Conservation (phyloP, 2,113 vertebrate genomes). For the Dolichotis patagonum region DNA sequence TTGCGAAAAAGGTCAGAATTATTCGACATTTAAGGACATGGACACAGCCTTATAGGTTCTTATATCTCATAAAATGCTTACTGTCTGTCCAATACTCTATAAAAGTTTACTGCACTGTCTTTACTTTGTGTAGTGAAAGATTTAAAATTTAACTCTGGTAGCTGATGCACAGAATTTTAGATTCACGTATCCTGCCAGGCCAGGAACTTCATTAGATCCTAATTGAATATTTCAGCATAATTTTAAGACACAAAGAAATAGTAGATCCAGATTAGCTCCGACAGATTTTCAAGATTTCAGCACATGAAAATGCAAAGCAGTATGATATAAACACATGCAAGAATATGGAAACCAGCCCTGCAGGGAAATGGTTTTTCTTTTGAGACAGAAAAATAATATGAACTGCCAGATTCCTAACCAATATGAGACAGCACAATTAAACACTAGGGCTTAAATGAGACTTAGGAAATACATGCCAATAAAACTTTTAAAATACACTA, state of each 20-base stretch:
- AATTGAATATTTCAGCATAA: constrained; percentile 63
- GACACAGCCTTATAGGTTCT: neutral
- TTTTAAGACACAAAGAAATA: constrained; percentile 70
- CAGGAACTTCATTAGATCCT: constrained; percentile 31
- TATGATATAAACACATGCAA: constrained; percentile 61
- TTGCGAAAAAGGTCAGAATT: neutral
- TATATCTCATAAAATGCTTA: neutral
- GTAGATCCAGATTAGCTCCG: constrained; percentile 51
- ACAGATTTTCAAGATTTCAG: constrained; percentile 50
- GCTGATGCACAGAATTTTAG: constrained; percentile 26
- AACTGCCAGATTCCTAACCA: constrained; percentile 67
- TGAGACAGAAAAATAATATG: constrained; percentile 71
- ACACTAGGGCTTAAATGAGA: constrained; percentile 79
- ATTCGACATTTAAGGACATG: neutral
- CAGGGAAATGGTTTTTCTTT: constrained; percentile 55
- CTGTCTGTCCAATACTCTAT: neutral
- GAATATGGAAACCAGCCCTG: constrained; percentile 51
- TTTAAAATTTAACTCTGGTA: neutral
- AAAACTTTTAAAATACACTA: constrained; percentile 86
- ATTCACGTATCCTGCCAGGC: neutral
- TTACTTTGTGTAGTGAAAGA: neutral
- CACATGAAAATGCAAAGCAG: constrained; percentile 39
- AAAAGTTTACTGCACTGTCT: neutral
- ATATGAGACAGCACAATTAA: constrained; percentile 80
- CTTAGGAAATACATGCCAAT: constrained; percentile 82